Evolutionary conservation across 2,113 vertebrate species (phyloP).

Genomic region (Felis chaus): DNA sequence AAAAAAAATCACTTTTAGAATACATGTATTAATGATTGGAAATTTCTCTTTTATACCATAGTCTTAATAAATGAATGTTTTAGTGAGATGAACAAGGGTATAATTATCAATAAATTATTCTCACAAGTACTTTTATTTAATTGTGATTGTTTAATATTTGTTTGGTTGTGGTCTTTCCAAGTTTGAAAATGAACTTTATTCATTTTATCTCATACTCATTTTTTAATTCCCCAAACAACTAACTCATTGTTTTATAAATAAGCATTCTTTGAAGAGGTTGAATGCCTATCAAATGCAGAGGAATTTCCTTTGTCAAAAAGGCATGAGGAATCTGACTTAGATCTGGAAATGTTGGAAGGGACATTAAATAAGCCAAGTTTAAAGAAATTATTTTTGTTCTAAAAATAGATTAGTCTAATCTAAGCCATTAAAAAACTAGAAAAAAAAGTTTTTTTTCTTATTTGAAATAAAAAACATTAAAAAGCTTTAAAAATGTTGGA

Average conservation of each 20-base stretch:
- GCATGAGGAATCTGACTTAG: neutral
- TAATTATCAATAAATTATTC: neutral
- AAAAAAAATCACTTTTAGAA: neutral
- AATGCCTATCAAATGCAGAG: neutral
- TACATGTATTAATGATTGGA: neutral
- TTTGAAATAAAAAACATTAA: conserved; percentile 18
- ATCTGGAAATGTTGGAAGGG: neutral
- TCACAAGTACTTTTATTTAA: neutral
- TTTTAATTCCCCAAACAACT: neutral
- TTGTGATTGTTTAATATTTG: neutral
- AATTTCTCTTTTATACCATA: neutral
- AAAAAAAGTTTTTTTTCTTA: neutral
- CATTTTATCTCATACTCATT: neutral
- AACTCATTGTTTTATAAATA: neutral
- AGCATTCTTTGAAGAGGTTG: neutral
- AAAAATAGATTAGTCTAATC: neutral
- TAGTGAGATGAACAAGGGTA: neutral
- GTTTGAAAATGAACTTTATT: neutral
- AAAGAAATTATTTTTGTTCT: conserved; percentile 34
- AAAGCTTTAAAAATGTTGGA: neutral
- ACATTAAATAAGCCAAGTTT: neutral
- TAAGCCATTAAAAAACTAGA: neutral
- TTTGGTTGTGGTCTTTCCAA: neutral
- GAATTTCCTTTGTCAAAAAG: neutral
- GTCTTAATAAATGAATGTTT: neutral